Percentiles rank a stretch among this genome's conserved stretches.
Conservation (phyloP, 2,888 invertebrate genomes). For the Acleris emargana region DNA sequence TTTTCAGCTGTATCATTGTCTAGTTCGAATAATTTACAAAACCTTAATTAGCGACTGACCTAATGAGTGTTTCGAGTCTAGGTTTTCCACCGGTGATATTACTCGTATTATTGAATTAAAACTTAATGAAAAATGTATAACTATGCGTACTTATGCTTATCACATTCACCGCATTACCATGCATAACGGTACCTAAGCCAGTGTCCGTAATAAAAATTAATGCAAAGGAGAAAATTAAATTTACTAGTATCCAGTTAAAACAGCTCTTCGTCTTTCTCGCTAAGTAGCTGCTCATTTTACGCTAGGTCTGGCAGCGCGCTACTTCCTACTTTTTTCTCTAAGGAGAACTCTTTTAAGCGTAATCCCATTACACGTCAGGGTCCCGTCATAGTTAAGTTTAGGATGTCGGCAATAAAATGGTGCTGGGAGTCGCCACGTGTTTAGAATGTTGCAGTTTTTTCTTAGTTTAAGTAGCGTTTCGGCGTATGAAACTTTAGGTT, state of each 20-base stretch:
- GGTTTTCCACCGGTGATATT: too few species aligned
- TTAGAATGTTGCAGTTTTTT: constrained; percentile 12
- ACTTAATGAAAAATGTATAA: neutral
- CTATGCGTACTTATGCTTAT: constrained; percentile 13
- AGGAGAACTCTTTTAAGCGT: constrained; percentile 52
- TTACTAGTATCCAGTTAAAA: constrained; percentile 50
- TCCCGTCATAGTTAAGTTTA: constrained; percentile 48
- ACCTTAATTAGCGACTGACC: too few species aligned
- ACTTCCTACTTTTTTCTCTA: constrained; percentile 51
- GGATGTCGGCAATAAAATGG: constrained; percentile 54
- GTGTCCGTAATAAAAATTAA: constrained; percentile 45
- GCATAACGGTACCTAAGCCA: constrained; percentile 12
- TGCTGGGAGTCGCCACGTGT: constrained; percentile 39
- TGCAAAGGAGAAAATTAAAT: constrained; percentile 54
- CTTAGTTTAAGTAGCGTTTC: constrained; percentile 3
- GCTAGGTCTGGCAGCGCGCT: constrained; percentile 47
- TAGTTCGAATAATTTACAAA: too few species aligned
- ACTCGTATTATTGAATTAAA: neutral
- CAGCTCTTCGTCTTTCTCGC: constrained; percentile 44
- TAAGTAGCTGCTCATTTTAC: constrained; percentile 44
- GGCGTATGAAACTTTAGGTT: constrained; percentile 23
- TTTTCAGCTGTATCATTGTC: too few species aligned
- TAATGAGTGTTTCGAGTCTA: too few species aligned
- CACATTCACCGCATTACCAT: constrained; percentile 27
- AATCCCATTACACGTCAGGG: constrained; percentile 58